These are phyloP conservation scores for Papilio demoleus DNA, from an alignment of 2,888 invertebrate species.

Conservation along the genomic window DNA sequence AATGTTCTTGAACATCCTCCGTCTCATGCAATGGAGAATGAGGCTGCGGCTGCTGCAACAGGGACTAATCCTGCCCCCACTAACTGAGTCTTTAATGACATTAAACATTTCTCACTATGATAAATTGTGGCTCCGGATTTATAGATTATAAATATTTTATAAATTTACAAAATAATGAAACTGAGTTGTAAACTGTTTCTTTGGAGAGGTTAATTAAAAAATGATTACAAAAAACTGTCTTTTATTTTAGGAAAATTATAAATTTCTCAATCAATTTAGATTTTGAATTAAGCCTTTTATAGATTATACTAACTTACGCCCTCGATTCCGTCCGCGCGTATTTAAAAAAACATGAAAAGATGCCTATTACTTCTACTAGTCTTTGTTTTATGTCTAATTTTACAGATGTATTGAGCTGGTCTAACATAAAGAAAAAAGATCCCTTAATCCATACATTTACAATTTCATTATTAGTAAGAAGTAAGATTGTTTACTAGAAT, in stretches of 20 bases:
- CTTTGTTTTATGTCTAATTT: too few relatives aligned
- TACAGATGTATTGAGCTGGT: too few relatives aligned
- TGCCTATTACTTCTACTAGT: too few relatives aligned
- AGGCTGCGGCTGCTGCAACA: slow-evolving; percentile 53
- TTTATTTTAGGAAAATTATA: background rate
- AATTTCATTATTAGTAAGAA: too few relatives aligned
- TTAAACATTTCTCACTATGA: background rate
- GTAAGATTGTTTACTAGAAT: background rate
- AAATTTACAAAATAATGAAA: background rate
- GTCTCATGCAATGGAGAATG: slow-evolving; percentile 76
- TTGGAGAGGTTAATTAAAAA: slow-evolving; percentile 8
- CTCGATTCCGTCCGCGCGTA: too few relatives aligned
- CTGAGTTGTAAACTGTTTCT: background rate
- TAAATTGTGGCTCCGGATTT: background rate
- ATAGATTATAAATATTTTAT: background rate
- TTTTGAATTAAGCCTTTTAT: background rate
- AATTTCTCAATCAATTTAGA: background rate
- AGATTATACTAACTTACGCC: background rate
- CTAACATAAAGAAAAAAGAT: too few relatives aligned
- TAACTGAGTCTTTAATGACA: slow-evolving; percentile 43
- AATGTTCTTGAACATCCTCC: slow-evolving; percentile 94
- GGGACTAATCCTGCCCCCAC: slow-evolving; percentile 42
- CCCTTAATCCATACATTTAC: too few relatives aligned
- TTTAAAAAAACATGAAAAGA: too few relatives aligned
- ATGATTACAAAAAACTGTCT: background rate